Base-by-base conservation (phyloP, 92 coral and sea anemone species). In the Epizoanthus ramosus region DNA sequence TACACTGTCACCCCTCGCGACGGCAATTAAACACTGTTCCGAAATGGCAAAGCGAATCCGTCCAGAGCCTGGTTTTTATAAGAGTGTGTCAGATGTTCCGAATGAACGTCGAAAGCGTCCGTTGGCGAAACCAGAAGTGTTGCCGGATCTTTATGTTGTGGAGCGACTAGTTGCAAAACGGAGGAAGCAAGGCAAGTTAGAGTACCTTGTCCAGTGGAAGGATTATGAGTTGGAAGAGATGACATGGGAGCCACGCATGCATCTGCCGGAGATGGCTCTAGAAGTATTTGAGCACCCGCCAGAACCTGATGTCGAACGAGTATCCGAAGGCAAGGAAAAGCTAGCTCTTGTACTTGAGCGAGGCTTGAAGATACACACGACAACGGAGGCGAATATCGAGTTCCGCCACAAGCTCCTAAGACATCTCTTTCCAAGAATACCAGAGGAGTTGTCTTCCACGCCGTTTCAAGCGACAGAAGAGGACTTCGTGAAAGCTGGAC, bases 401-500 rank as follows among this genome's bases (percentile, higher is more conserved):
- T 31, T 81, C 60, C 63, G 85, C 13, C 85, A 81, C 57, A 67
- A 72, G 21, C 56, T 70, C 23, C 10, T 83, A 5, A 28, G 86
- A 3, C 23, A 57, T 9, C 35, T 83, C 43, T 71, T 83, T 59
- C 87, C 80, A 16, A 23, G 69, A 57, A 8, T 87, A 56, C 83
- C 90, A 2, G 35, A 69, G 17, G 84, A 87, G 18, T 75, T 88
- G 59, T 9, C 81, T 71, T 60, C 60, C 16, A 33, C 84, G 33
- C 57, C 67, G 43, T 77, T 43, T 59, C 56, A 33, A 23, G 88
- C 73, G 43, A 63, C 37, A 43, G 88, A 83, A 37, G 73, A 84
- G 12, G 91, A 88, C 31, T 87, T 88, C 58, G 15, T 59, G 21
- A 68, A 67, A 23, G 85, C 91, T 53, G 85, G 81, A n/a, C 73